Evolutionary conservation across 2,888 invertebrate genomes (phyloP).

Genomic region (Drosophila siamana): DNA sequence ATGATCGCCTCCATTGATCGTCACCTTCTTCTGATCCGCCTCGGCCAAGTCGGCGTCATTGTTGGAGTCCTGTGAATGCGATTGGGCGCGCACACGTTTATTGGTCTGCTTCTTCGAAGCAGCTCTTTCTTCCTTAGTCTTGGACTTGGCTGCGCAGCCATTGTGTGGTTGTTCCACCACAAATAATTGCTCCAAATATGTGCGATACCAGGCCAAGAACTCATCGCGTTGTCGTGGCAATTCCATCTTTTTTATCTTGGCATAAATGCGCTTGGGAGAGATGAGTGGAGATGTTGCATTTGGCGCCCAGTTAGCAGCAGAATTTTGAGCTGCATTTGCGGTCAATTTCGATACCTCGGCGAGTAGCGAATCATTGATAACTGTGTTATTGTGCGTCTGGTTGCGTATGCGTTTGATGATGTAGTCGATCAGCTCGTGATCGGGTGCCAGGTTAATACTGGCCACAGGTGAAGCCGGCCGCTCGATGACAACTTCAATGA

Average conservation of each 20-base stretch:
- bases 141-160: constrained; percentile 20
- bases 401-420: constrained; percentile 83
- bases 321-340: constrained; percentile 81
- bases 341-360: constrained; percentile 84
- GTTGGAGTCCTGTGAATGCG: constrained; percentile 68
- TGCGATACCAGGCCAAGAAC: constrained; percentile 83
- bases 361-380: constrained; percentile 82
- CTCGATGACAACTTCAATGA: constrained; percentile 54
- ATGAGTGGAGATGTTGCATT: constrained; percentile 65
- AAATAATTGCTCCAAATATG: constrained; percentile 81
- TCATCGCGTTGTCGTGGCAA: constrained; percentile 82
- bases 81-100: constrained; percentile 62
- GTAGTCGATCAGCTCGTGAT: constrained; percentile 83
- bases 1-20: constrained; percentile 50
- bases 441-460: constrained; percentile 64
- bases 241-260: constrained; percentile 81
- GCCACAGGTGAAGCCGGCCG: constrained; percentile 23
- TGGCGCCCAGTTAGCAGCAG: constrained; percentile 62
- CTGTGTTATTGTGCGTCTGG: constrained; percentile 80
- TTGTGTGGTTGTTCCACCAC: constrained; percentile 60
- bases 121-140: constrained; percentile 23
- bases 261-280: constrained; percentile 84
- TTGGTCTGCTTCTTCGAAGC: constrained; percentile 41
- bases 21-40: constrained; percentile 90
- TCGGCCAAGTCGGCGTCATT: constrained; percentile 91